Conservation (phyloP, 2,113 vertebrate genomes). For the Triplophysa rosa region DNA sequence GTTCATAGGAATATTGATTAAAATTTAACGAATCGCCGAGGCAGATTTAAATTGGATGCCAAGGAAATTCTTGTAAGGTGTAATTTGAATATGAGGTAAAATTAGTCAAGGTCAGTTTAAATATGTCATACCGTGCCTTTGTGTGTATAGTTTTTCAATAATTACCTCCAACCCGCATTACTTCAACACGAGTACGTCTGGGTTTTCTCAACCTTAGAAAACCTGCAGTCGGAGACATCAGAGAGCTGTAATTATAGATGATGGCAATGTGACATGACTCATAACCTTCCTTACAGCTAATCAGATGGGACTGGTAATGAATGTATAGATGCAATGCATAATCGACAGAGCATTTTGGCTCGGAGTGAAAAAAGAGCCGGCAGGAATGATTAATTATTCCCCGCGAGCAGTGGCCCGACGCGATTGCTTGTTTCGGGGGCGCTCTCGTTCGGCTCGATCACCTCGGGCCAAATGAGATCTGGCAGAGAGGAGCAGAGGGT, state of each 20-base stretch:
- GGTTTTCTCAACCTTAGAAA: slow-evolving; percentile 16
- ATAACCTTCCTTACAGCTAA: slow-evolving; percentile 46
- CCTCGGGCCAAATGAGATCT: slow-evolving; percentile 56
- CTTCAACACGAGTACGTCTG: background rate
- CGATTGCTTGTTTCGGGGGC: slow-evolving; percentile 62
- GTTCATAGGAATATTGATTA: background rate
- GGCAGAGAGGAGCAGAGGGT: slow-evolving; percentile 60
- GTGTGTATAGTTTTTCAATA: background rate
- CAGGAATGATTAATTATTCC: slow-evolving; percentile 68
- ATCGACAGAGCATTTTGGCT: slow-evolving; percentile 20
- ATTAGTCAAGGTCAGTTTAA: background rate
- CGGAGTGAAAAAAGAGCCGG: slow-evolving; percentile 6
- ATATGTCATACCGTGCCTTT: background rate
- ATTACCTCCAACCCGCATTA: background rate
- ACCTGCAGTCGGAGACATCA: slow-evolving; percentile 29
- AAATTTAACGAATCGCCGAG: background rate
- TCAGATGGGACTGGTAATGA: slow-evolving; percentile 47
- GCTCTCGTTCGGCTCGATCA: slow-evolving; percentile 55
- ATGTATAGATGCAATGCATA: slow-evolving; percentile 41
- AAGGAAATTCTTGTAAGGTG: background rate
- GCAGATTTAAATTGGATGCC: background rate
- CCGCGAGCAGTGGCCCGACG: slow-evolving; percentile 58
- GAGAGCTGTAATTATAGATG: slow-evolving; percentile 31
- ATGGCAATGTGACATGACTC: slow-evolving; percentile 40
- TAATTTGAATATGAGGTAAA: background rate